Evolutionary conservation across 2,888 invertebrate genomes (phyloP).

Genomic region (Cinara cedri): DNA sequence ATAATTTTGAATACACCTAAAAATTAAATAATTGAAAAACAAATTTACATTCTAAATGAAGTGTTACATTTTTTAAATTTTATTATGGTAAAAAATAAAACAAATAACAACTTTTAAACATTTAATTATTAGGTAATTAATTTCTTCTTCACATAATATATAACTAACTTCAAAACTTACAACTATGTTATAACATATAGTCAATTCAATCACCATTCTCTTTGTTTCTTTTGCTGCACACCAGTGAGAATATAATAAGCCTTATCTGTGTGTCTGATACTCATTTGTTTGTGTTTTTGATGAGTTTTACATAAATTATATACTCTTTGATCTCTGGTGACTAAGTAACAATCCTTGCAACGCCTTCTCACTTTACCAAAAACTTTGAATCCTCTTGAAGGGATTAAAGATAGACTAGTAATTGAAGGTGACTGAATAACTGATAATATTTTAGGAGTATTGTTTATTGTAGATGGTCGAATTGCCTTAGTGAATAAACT

Average conservation of each 20-base stretch:
- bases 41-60: too few species aligned
- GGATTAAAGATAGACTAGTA: neutral
- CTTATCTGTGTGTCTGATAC: slow-evolving; percentile 48
- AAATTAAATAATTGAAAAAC: too few species aligned
- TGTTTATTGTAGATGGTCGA: neutral
- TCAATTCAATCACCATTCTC: slow-evolving; percentile 35
- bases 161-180: neutral
- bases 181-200: neutral
- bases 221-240: slow-evolving; percentile 47
- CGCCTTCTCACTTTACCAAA: slow-evolving; percentile 72
- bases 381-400: slow-evolving; percentile 54
- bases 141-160: too few species aligned
- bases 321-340: slow-evolving; percentile 71
- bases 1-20: too few species aligned
- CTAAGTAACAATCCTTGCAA: slow-evolving; percentile 81
- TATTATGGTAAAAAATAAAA: too few species aligned
- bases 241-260: slow-evolving; percentile 55
- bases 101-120: too few species aligned
- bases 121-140: too few species aligned
- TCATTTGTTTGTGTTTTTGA: slow-evolving; percentile 82
- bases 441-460: slow-evolving; percentile 4
- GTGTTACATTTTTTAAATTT: too few species aligned
- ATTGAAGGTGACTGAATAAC: neutral
- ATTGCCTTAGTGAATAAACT: slow-evolving; percentile 32
- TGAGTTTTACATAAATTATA: slow-evolving; percentile 78